Percentiles rank a stretch among this genome's conserved stretches.
These are phyloP conservation scores for Eupleurogrammus muticus DNA, from an alignment of 2,797 vertebrate species.

Conservation along the genomic window DNA sequence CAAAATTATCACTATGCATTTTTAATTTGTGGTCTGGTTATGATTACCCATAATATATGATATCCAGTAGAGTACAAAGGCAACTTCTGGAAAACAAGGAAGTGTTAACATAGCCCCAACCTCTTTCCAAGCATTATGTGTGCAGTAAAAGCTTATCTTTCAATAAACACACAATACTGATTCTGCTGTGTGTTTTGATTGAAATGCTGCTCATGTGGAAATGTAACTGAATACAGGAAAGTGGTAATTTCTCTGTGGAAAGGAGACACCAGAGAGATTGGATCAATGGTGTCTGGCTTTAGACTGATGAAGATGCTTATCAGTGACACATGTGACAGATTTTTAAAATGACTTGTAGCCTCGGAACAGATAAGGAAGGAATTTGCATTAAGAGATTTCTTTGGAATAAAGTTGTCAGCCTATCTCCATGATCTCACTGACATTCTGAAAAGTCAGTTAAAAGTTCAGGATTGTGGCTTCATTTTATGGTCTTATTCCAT, in stretches of 20 bases:
- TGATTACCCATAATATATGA: neutral
- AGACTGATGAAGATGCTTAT: constrained; percentile 39
- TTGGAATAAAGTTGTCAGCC: constrained; percentile 13
- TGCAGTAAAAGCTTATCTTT: constrained; percentile 25
- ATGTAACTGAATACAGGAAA: constrained; percentile 15
- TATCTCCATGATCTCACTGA: constrained; percentile 24
- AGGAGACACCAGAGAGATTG: constrained; percentile 21
- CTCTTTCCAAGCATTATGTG: constrained; percentile 15
- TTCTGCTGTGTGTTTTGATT: constrained; percentile 16
- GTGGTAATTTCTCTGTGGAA: constrained; percentile 31
- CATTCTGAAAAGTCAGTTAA: constrained; percentile 33
- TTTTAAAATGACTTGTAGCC: constrained; percentile 38
- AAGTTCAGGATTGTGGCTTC: constrained; percentile 19
- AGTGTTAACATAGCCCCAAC: neutral
- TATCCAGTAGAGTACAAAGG: neutral
- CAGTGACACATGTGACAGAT: constrained; percentile 24
- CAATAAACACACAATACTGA: constrained; percentile 1
- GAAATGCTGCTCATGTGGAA: constrained; percentile 26
- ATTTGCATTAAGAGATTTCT: constrained; percentile 7
- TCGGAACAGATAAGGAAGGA: constrained; percentile 24
- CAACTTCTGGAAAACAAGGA: constrained; percentile 1
- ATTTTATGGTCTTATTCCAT: constrained; percentile 2
- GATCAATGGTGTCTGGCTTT: constrained; percentile 29
- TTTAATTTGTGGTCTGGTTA: neutral
- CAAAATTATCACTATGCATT: neutral